Base-by-base conservation (phyloP, 2,888 invertebrate genomes). In the Myopa tessellatipennis region DNA sequence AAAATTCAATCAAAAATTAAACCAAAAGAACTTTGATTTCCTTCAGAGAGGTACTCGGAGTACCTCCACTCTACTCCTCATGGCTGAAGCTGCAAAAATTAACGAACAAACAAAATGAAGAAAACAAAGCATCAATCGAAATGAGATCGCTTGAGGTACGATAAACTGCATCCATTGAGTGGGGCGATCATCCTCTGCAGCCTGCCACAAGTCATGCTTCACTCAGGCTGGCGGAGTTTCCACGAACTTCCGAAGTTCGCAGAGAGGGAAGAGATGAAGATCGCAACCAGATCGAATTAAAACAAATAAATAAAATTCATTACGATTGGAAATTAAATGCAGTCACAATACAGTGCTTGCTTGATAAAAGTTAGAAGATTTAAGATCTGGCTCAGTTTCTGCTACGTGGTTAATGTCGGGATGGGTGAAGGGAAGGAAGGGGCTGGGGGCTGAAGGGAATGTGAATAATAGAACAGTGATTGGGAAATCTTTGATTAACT, bases 1-100 rank as follows among this genome's bases (percentile, higher is more conserved):
- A 85, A 85, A 85, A 85, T 85, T 84, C 85, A 85, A 85, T 85
- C 85, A 85, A 85, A 85, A 75, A 84, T 86, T 85, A 86, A 83
- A 80, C 40, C 68, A 74, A 45, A 6, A 4, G 3, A 67, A 16
- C 63, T 34, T 10, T 68, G 45, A 63, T 77, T 52, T 36, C 69
- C 73, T 18, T 4, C 18, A 38, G 26, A 34, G n/a, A 55, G 55
- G 67, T 63, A 63, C 5, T 14, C 7, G 63, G 36, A 14, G 36
- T n/a, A 18, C 61, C 38, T 14, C 6, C 26, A 3, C 12, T 40
- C 63, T 16, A 14, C 63, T 26, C 38, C 4, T 65, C 36, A 52
- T 52, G 63, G 12, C 52, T 74, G 55, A 38, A 7, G 18, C 36
- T 70, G 18, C 36, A 45, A 45, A 26, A 68, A 38, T 40, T 4